Percentiles rank a stretch among this genome's conserved stretches.
phyloP scores from a whole-genome alignment of 2,888 invertebrate genomes.

The Cephonodes hylas region DNA sequence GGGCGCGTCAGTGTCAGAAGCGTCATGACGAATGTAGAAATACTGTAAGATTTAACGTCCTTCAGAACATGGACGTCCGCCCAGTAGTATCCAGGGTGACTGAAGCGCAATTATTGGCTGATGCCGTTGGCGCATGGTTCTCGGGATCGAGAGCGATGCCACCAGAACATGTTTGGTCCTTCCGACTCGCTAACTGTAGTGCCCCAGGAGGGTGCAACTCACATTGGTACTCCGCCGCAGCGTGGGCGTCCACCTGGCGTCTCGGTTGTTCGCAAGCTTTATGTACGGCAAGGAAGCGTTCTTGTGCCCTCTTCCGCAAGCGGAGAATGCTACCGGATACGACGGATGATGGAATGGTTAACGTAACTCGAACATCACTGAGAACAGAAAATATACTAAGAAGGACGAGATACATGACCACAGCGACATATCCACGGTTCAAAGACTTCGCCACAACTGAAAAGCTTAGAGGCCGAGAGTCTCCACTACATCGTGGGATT shows the following conservation, averaged over 20 bases:
- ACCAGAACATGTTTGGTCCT: slow-evolving; percentile 65
- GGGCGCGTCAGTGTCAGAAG: slow-evolving; percentile 76
- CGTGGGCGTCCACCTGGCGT: slow-evolving; percentile 75
- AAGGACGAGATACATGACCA: slow-evolving; percentile 57
- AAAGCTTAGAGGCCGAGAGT: slow-evolving; percentile 35
- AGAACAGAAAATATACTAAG: slow-evolving; percentile 50
- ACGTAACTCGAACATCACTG: slow-evolving; percentile 28
- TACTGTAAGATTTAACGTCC: slow-evolving; percentile 65
- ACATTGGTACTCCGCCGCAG: slow-evolving; percentile 70
- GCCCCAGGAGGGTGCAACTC: slow-evolving; percentile 68
- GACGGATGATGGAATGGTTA: slow-evolving; percentile 12
- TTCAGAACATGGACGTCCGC: slow-evolving; percentile 74
- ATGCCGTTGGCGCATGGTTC: slow-evolving; percentile 72
- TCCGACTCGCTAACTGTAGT: slow-evolving; percentile 62
- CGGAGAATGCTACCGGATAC: slow-evolving; percentile 33
- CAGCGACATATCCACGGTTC: slow-evolving; percentile 33
- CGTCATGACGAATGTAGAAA: slow-evolving; percentile 76
- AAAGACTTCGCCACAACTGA: slow-evolving; percentile 47
- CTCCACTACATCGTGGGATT: slow-evolving; percentile 59
- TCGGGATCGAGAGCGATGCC: slow-evolving; percentile 65
- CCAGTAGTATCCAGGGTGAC: slow-evolving; percentile 62
- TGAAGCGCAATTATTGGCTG: slow-evolving; percentile 68
- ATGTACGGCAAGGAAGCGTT: slow-evolving; percentile 60
- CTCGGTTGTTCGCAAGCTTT: slow-evolving; percentile 70
- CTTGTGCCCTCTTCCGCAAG: slow-evolving; percentile 58